Evolutionary conservation across 1,140 invertebrate species (phyloP).

Genomic region (Ooceraea biroi): DNA sequence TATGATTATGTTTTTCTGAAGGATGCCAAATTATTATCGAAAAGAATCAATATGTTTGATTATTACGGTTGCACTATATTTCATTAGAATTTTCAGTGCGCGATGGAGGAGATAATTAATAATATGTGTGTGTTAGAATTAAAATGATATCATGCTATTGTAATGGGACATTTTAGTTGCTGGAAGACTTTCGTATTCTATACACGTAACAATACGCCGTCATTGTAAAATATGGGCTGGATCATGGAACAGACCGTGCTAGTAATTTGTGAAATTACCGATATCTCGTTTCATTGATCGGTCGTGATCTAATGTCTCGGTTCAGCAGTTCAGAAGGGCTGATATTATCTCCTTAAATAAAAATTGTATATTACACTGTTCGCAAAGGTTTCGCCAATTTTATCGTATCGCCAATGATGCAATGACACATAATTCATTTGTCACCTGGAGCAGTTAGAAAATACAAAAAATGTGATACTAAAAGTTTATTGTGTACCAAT

Average conservation of each 20-base stretch:
- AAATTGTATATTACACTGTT: conserved; percentile 28
- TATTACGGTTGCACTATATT: not conserved
- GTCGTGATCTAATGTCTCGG: conserved; percentile 11
- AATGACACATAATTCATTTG: conserved; percentile 46
- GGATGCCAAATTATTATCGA: no score
- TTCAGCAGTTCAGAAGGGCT: conserved; percentile 25
- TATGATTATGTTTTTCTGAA: no score
- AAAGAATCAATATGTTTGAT: conserved; percentile 7
- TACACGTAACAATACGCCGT: conserved; percentile 29
- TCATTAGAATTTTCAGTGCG: not conserved
- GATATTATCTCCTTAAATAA: conserved; percentile 24
- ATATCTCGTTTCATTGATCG: conserved; percentile 23
- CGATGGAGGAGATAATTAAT: conserved; percentile 35
- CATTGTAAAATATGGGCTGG: conserved; percentile 15
- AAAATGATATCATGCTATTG: not conserved
- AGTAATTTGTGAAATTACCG: conserved; percentile 42
- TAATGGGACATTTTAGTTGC: conserved; percentile 14
- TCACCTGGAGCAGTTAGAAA: conserved; percentile 27
- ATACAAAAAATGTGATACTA: conserved; percentile 9
- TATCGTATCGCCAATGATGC: conserved; percentile 2
- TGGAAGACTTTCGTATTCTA: conserved; percentile 26
- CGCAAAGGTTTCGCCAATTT: conserved; percentile 33
- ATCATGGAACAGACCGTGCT: not conserved
- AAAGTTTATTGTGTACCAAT: conserved; percentile 5
- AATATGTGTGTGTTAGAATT: not conserved